Conservation (phyloP, 2,113 vertebrate species). For the Mus spicilegus region DNA sequence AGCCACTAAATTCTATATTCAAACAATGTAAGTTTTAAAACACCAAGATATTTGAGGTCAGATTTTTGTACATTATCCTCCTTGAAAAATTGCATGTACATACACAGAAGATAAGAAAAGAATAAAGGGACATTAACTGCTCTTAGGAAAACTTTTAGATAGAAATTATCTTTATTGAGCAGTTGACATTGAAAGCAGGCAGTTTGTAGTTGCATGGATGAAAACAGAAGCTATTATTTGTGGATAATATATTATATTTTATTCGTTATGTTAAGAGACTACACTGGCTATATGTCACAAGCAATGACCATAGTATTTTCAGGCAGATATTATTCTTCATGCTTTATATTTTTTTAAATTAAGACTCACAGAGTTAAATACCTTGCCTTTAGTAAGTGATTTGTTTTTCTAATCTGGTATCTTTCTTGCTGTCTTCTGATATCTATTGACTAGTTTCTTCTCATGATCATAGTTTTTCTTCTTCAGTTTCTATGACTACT, state of each 20-base stretch:
- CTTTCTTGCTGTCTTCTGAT: background rate
- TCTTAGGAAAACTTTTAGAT: background rate
- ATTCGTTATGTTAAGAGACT: background rate
- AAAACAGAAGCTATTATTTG: background rate
- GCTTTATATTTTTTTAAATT: background rate
- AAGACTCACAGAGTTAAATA: background rate
- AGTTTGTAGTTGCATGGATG: background rate
- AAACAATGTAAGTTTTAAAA: background rate
- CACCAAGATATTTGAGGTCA: background rate
- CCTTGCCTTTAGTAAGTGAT: background rate
- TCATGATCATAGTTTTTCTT: background rate
- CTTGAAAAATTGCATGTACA: background rate
- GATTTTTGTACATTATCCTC: background rate
- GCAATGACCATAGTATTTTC: background rate
- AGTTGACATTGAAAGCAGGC: background rate
- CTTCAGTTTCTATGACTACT: background rate
- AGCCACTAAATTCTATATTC: background rate
- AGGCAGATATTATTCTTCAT: background rate
- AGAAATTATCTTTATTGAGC: background rate
- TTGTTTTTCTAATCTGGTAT: background rate
- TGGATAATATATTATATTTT: background rate
- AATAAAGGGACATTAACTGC: background rate
- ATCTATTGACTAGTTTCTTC: background rate
- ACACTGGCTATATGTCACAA: background rate
- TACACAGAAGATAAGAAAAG: background rate